Percentiles rank a stretch among this genome's conserved stretches.
Conservation (phyloP, 2,888 invertebrate species). For the Caenorhabditis doughertyi region DNA sequence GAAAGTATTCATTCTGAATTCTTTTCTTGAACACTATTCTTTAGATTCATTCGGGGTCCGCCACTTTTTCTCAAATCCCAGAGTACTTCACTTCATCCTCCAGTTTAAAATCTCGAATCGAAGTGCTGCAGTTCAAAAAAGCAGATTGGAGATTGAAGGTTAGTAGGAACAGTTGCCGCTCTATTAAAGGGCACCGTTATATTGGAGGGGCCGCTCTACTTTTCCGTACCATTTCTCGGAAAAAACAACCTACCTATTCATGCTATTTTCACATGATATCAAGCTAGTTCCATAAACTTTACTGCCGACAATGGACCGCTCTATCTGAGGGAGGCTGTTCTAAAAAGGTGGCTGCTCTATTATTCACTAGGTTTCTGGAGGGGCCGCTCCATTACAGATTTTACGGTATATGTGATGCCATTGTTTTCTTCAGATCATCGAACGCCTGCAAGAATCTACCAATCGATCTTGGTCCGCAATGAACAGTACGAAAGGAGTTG, state of each 20-base stretch:
- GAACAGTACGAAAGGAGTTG: constrained; percentile 31
- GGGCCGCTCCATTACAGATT: too few relatives aligned
- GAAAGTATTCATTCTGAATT: neutral
- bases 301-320: too few relatives aligned
- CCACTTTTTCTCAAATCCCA: constrained; percentile 33
- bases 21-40: neutral
- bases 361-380: too few relatives aligned
- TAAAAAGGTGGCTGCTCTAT: too few relatives aligned
- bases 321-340: too few relatives aligned
- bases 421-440: constrained; percentile 67
- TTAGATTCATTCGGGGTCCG: constrained; percentile 47
- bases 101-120: constrained; percentile 37
- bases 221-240: too few relatives aligned
- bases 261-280: too few relatives aligned
- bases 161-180: too few relatives aligned
- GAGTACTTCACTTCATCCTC: constrained; percentile 36
- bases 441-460: constrained; percentile 41
- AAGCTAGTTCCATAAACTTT: too few relatives aligned
- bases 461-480: constrained; percentile 57
- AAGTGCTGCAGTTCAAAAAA: constrained; percentile 52
- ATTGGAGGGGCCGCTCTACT: too few relatives aligned
- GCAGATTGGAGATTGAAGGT: constrained; percentile 63
- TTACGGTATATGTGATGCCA: neutral
- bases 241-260: too few relatives aligned
- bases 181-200: too few relatives aligned